Conservation (phyloP, 2,888 invertebrate species). For the Schrankia costaestrigalis region DNA sequence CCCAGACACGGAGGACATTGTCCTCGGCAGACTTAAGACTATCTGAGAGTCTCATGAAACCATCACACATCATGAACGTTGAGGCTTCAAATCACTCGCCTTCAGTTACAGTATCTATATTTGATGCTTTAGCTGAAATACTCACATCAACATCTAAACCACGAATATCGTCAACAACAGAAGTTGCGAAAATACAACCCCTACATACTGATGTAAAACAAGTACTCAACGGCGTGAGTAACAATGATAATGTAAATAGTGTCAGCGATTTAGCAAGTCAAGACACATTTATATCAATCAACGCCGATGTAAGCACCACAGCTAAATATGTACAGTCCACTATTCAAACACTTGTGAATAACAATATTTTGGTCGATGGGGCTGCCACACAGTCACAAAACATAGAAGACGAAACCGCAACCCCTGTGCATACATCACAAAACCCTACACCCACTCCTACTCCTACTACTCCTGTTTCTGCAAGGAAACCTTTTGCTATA, state of each 20-base stretch:
- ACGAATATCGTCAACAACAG: constrained; percentile 67
- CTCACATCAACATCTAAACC: constrained; percentile 76
- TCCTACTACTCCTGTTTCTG: constrained; percentile 64
- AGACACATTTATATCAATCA: constrained; percentile 52
- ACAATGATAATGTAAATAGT: constrained; percentile 74
- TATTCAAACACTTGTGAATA: constrained; percentile 74
- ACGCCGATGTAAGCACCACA: constrained; percentile 62
- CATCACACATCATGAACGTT: constrained; percentile 75
- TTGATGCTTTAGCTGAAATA: constrained; percentile 81
- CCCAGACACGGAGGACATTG: constrained; percentile 72
- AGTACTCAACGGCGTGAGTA: constrained; percentile 77
- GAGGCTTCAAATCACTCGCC: constrained; percentile 80
- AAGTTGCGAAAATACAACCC: constrained; percentile 60
- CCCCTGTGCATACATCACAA: constrained; percentile 54
- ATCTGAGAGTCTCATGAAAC: constrained; percentile 72
- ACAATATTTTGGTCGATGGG: constrained; percentile 67
- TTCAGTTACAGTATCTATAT: constrained; percentile 81
- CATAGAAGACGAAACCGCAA: constrained; percentile 46
- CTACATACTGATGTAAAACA: constrained; percentile 62
- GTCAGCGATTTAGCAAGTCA: constrained; percentile 56
- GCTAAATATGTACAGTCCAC: constrained; percentile 76
- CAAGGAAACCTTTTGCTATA: constrained; percentile 75
- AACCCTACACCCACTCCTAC: constrained; percentile 47
- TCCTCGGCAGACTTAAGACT: constrained; percentile 73
- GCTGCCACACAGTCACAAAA: constrained; percentile 63